Evolutionary conservation across 2,888 invertebrate species (phyloP), one percentile per base, ranked within the genome.

Genomic region (Andrena hattorfiana): DNA sequence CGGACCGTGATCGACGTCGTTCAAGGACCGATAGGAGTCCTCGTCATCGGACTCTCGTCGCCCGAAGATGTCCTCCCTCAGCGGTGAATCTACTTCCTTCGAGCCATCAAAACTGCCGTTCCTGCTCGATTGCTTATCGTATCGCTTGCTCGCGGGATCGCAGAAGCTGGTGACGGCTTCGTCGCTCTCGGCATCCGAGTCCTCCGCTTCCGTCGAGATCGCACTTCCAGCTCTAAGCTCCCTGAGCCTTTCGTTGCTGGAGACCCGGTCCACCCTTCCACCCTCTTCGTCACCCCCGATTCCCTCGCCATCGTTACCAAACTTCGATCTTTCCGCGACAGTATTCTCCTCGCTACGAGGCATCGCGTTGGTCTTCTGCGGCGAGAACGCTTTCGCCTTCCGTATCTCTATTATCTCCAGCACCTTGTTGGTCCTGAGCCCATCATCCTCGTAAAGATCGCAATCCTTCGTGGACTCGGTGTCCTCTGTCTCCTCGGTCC

Each of bases 321-420:
- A 30, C 16, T n/a, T 63, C 8, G 26, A 28, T 8, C 23, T 59
- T 1, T 49, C 6, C 30, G 1, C 71, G 59, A 49, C 28, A 71
- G 16, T 56, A 13, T 13, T 56, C 4, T 48, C 77, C 3, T 63
- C 62, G 1, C 59, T 60, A 1, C n/a, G 23, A 2, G n/a, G 5
- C 35, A 4, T 10, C 6, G 49, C 2, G 7, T 60, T 54, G 8
- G 4, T 2, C 54, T 51, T 70, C 32, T 77, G 81, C 0, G 81
- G 71, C 8, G 85, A 70, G 10, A 89, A 51, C 1, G 89, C 86
- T 59, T 88, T 93, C 4, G 90, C 86, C 66, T 90, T 92, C 54
- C 91, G 90, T 85, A 92, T 92, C 62, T 93, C 93, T 7, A 92
- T 91, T 8, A 93, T 92, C 64, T 93, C 93, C 49, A 93, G 49